Conservation (phyloP, 2,888 invertebrate species). For the Mamestra brassicae region DNA sequence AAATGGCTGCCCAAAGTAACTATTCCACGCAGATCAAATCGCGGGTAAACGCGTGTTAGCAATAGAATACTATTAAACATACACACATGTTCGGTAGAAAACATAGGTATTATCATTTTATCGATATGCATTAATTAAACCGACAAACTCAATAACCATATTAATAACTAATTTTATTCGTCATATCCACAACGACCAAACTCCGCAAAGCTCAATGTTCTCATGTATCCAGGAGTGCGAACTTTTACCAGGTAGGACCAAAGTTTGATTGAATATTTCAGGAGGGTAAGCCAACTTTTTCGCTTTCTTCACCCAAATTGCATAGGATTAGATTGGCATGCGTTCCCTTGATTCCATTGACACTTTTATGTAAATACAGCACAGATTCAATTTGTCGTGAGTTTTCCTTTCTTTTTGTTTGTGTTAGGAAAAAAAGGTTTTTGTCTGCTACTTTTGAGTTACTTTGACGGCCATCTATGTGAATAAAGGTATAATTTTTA, state of each 20-base stretch:
- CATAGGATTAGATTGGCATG: constrained; percentile 69
- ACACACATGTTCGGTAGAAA: too few species aligned
- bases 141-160: too few species aligned
- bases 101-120: too few species aligned
- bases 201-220: constrained; percentile 23
- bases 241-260: constrained; percentile 73
- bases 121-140: too few species aligned
- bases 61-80: too few species aligned
- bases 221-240: constrained; percentile 66
- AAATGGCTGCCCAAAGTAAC: too few species aligned
- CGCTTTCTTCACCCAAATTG: constrained; percentile 70
- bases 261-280: constrained; percentile 85
- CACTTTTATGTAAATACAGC: constrained; percentile 51
- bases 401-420: constrained; percentile 15
- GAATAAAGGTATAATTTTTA: too few species aligned
- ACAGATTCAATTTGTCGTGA: constrained; percentile 53
- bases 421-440: neutral
- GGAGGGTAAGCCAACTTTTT: constrained; percentile 72
- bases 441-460: neutral
- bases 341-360: constrained; percentile 44
- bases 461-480: neutral
- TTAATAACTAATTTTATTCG: too few species aligned
- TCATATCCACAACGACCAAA: constrained; percentile 44
- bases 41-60: too few species aligned
- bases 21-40: too few species aligned